Evolutionary conservation across 1,140 invertebrate species (phyloP).

Genomic region (Nephila pilipes): DNA sequence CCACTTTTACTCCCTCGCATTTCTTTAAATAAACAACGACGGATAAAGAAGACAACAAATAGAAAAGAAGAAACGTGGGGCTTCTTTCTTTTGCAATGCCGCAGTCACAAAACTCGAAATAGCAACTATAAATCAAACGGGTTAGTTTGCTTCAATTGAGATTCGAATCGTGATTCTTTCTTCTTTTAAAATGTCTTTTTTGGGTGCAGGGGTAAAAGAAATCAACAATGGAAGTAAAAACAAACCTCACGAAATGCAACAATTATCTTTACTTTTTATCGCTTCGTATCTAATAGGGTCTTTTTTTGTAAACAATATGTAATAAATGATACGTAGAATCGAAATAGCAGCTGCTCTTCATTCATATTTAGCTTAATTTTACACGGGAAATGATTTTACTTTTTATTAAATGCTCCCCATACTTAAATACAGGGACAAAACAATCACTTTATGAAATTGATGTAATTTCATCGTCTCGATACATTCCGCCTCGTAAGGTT

Average conservation of each 20-base stretch:
- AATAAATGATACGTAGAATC: too few relatives aligned
- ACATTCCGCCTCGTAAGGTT: too few relatives aligned
- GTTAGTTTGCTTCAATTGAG: neutral
- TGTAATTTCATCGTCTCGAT: too few relatives aligned
- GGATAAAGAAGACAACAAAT: neutral
- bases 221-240: neutral
- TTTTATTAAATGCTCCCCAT: too few relatives aligned
- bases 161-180: neutral
- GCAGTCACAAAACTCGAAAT: neutral
- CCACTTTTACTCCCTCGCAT: neutral
- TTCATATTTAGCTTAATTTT: too few relatives aligned
- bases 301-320: too few relatives aligned
- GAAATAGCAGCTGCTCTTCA: too few relatives aligned
- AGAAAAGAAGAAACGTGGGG: neutral
- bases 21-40: neutral
- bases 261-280: neutral
- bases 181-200: neutral
- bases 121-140: neutral
- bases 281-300: too few relatives aligned
- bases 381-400: too few relatives aligned
- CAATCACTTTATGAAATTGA: too few relatives aligned
- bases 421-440: too few relatives aligned
- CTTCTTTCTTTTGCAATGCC: neutral
- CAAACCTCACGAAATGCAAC: neutral
- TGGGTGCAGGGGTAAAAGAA: too few relatives aligned